A percentile compares a stretch with the other conserved stretches of the same genome.
phyloP scores from a whole-genome alignment of 2,113 vertebrate species.

The Dromaius novaehollandiae region DNA sequence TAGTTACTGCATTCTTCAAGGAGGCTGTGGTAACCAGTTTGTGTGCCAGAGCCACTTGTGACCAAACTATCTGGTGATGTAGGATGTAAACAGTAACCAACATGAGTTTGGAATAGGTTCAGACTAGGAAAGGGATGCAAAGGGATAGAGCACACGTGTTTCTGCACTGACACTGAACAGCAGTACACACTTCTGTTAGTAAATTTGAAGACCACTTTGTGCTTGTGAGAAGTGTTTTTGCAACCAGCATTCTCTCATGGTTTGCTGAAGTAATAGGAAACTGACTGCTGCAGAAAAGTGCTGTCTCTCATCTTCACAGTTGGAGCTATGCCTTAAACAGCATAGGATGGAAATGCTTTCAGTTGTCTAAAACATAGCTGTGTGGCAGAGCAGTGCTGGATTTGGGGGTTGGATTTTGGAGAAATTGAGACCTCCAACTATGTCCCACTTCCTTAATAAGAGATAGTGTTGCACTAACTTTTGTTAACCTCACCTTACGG shows the following conservation, averaged over 20 bases:
- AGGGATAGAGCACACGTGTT: neutral
- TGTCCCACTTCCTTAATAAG: neutral
- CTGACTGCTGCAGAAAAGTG: too few relatives aligned
- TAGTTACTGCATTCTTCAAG: neutral
- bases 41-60: neutral
- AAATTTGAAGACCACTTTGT: neutral
- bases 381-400: neutral
- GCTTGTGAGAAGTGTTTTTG: neutral
- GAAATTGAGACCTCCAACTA: neutral
- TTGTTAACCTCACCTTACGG: neutral
- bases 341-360: neutral
- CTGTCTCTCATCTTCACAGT: neutral
- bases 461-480: neutral
- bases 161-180: neutral
- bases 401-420: neutral
- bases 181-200: rapidly evolving
- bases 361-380: neutral
- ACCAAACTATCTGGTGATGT: rapidly evolving
- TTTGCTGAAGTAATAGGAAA: neutral
- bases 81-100: neutral
- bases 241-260: neutral
- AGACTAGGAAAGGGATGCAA: neutral
- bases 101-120: neutral
- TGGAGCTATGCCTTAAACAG: neutral
- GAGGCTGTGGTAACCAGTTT: neutral